Base-by-base conservation (phyloP, 1,140 invertebrate species). In the Pseudomyrmex pallidus region DNA sequence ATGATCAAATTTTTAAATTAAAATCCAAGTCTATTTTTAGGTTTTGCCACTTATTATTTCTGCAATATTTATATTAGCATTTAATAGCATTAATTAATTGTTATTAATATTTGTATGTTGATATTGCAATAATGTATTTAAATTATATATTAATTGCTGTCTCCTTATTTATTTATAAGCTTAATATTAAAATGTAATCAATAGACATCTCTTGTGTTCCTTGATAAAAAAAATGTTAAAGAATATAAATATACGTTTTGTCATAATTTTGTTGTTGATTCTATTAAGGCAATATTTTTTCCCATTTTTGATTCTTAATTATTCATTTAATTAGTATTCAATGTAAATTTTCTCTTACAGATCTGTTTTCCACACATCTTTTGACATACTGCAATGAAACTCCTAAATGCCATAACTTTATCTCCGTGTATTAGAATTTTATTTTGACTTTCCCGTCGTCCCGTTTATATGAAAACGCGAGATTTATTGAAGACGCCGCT, bases 401-500 rank as follows among this genome's bases (percentile, higher is more conserved):
- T 70, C 1, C 13, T 9, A 48, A 70, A 17, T 35, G 15, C 2
- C 15, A 68, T 68, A 78, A 68, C 5, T 68, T 25, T 52, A 50
- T 54, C 35, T 7, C 7, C 10, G 20, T 68, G 54, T 70, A 61
- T 70, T 48, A 61, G 22, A 80, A 70, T 44, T 15, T 17, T 67
- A 59, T 48, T 25, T 70, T 46, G 7, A 2, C 12, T 44, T 54
- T n/a, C 50, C 15, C 54, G 17, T 70, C 54, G 22, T 70, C 35
- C 46, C 64, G 15, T 80, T 80, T 57, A 2, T 70, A 80, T 61
- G 64, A 70, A 80, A 80, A 76, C 25, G 48, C 25, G 15, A 70
- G 76, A 80, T 80, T 80, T 80, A 80, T 80, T 12, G 76, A 48
- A 59, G 66, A 20, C n/a, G 22, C 56, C 54, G 54, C 44, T 80